Evolutionary conservation across 2,888 invertebrate species (phyloP).

Genomic region (Hyalella azteca): DNA sequence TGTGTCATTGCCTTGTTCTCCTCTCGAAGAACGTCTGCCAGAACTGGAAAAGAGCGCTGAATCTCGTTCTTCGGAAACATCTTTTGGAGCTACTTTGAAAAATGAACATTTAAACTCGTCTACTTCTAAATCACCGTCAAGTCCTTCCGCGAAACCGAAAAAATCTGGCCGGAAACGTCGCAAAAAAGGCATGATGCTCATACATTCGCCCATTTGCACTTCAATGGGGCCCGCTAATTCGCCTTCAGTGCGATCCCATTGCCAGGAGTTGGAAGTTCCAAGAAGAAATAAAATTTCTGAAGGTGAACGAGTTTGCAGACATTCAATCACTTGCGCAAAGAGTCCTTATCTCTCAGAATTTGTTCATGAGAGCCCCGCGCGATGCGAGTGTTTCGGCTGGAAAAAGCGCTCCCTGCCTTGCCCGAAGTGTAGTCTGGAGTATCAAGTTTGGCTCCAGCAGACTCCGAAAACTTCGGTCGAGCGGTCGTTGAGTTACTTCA

Average conservation of each 20-base stretch:
- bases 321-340: not conserved
- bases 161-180: not conserved
- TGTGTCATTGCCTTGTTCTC: not conserved
- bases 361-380: not conserved
- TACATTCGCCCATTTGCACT: not conserved
- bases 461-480: not conserved
- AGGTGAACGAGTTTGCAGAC: too few relatives aligned
- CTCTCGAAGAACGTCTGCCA: not conserved
- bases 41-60: not conserved
- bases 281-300: too few relatives aligned
- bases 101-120: not conserved
- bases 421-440: not conserved
- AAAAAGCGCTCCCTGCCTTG: not conserved
- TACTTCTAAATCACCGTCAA: not conserved
- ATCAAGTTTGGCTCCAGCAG: not conserved
- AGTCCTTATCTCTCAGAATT: not conserved
- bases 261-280: too few relatives aligned
- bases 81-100: too few relatives aligned
- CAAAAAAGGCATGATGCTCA: not conserved
- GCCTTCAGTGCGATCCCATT: too few relatives aligned
- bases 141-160: not conserved
- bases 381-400: not conserved
- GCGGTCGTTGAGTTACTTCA: not conserved
- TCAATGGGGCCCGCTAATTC: too few relatives aligned
- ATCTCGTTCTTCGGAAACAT: too few relatives aligned